Base-by-base conservation (phyloP, 2,888 invertebrate genomes). In the Tipula unca region DNA sequence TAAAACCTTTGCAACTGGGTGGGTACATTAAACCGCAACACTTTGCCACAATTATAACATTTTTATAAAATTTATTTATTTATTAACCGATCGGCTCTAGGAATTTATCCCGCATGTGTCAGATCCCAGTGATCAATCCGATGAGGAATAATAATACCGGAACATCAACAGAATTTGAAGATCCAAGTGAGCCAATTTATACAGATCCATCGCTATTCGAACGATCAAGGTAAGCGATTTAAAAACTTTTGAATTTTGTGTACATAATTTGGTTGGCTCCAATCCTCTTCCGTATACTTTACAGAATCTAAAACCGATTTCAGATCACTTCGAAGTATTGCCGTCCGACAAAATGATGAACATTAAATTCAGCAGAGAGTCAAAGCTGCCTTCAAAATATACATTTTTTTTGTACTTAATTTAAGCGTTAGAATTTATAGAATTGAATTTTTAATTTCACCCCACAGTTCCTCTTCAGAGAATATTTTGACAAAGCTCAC, bases 101-200 rank as follows among this genome's bases (percentile, higher is more conserved):
- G 87, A 91, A 91, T 87, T 88, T 91, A 88, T 90, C 91, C 39
- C 89, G 91, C 87, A 91, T 91, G 90, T 91, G 91, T 88, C 91
- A 91, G 87, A 88, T 91, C 86, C 91, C 90, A n/a, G 91, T 92
- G 0, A 91, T 92, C 87, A 91, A 91, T 87, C 91, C 91, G 25
- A 89, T 92, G 86, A 91, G 92, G 87, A 91, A 92, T 89, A 88
- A 92, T 89, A 89, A 92, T 86, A 92, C 89, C 86, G 92, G 92
- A 17, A 88, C 87, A 85, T 89, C 88, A 85, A 89, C 89, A 85
- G 90, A 90, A 85, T 96, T 96, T 89, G 96, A 96, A 89, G 96
- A 97, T 90, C 97, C 97, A 48, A 97, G 97, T 89, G 97, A 97
- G 90, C 97, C 97, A 0, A 97, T 97, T 88, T 97, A 97, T 91